Base-by-base conservation (phyloP, 2,797 vertebrate genomes). In the Rousettus madagascariensis region DNA sequence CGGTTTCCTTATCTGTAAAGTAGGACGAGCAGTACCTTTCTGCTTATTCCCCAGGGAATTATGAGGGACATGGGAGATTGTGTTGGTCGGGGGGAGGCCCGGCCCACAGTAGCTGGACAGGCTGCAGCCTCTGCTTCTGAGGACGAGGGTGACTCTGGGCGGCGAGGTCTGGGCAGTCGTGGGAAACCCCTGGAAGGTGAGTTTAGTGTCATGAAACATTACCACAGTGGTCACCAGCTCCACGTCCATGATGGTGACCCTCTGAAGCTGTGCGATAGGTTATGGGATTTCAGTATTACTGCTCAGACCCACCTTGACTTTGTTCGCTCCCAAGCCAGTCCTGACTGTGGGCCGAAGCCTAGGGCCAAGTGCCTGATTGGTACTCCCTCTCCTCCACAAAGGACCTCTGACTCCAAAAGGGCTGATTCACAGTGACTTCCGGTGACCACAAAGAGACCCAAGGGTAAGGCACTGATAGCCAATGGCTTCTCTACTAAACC, bases 1-100 rank as follows among this genome's bases (percentile, higher is more conserved):
- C 90, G 66, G 38, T 85, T 95, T 95, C 57, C 46, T 86, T 89
- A 33, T 82, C 63, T 83, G 46, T 94, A 83, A 63, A 57, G 33
- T 91, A 74, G 63, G 55, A 65, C 61, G 74, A 72, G 26, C 30
- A 17, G 0, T 65, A 19, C 12, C 30, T 46, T 90, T 69, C 53
- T 66, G n/a, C n/a, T 46, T 36, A 49, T 10, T 89, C n/a, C 30
- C 28, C 41, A 38, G 59, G 41, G 19, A 55, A 26, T 30, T 17
- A 16, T 43, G 33, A 59, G 57, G 38, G 41, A 38, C 26, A 5
- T 16, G 49, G 69, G 12, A 4, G 36, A 26, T 13, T 5, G 8
- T 61, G 55, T 33, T 33, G 0, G 51, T 9, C 28, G 71, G 46
- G 16, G 6, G 30, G 66, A 26, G 55, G 17, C 28, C 15, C n/a